Base-by-base conservation (phyloP, 2,113 vertebrate genomes). In the Mungos mungo region DNA sequence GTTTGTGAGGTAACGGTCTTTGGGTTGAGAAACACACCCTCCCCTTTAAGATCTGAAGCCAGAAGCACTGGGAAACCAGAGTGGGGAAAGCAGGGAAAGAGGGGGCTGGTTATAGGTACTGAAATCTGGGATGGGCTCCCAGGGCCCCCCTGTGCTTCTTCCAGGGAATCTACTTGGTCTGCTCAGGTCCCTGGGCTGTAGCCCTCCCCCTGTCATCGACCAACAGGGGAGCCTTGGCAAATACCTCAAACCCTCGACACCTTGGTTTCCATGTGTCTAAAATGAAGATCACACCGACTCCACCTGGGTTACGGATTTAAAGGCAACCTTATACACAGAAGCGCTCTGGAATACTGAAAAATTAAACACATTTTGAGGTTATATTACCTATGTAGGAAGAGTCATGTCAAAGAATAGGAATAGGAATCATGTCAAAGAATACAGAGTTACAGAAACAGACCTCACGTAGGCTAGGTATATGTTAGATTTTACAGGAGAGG, bases 1-100 rank as follows among this genome's bases (percentile, higher is more conserved):
- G 66, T 95, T 91, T 96, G 88, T 66, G 80, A 90, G 35, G 76
- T 52, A 72, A 54, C 21, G 0, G 66, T 66, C n/a, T 81, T 93
- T 87, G 71, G 65, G 50, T 97, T 96, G 72, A 79, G 91, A 92
- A 83, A 72, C 47, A 68, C 38, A 33, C 38, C 2, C 13, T 77
- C 21, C 35, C 76, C 21, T 88, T 93, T 95, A 91, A 93, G 76
- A 52, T 50, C 3, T 65, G 60, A 81, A 15, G 31, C 63, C 89
- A 90, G 92, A 90, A 89, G 57, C 29, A 6, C 8, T n/a, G 80
- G 54, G 88, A 86, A 95, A 77, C 83, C 33, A 89, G 57, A 50
- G 10, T 54, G 25, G n/a, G 4, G 35, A 27, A 97, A 66, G 35
- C 38, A 41, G 69, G 38, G 84, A 80, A 38, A 65, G 54, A 65